A percentile compares a stretch with the other conserved stretches of the same genome.
phyloP scores from a whole-genome alignment of 1,140 invertebrate species.

The Drosophila punjabiensis region DNA sequence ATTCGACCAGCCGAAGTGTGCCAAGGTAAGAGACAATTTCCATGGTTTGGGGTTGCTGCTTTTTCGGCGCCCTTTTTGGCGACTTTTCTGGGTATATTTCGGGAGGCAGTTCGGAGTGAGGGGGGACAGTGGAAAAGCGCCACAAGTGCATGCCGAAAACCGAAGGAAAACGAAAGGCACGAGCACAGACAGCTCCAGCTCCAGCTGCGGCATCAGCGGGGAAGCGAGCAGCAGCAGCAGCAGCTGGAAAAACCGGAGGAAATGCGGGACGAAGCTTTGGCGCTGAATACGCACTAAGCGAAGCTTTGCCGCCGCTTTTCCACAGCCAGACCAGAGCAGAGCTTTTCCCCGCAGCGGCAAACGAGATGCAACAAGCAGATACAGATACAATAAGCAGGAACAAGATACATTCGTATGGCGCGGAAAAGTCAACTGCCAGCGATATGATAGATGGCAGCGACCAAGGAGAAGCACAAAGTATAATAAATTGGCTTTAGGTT shows the following conservation, averaged over 20 bases:
- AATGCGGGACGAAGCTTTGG: slow-evolving; percentile 33
- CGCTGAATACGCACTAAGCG: slow-evolving; percentile 33
- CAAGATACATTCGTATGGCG: slow-evolving; percentile 21
- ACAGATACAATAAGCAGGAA: slow-evolving; percentile 6
- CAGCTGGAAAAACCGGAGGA: not conserved
- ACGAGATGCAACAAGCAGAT: slow-evolving; percentile 42
- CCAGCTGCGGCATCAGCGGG: not conserved
- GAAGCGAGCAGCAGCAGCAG: not conserved
- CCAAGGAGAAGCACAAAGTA: not conserved
- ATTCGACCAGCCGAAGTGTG: slow-evolving; percentile 30
- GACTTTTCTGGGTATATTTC: not conserved
- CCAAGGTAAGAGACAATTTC: slow-evolving; percentile 16
- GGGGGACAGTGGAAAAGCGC: slow-evolving; percentile 28
- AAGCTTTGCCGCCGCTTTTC: slow-evolving; percentile 20
- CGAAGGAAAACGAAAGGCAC: slow-evolving; percentile 9
- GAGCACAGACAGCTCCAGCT: not conserved
- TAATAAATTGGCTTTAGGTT: slow-evolving; percentile 1
- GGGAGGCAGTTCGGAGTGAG: not conserved
- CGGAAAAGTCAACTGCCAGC: slow-evolving; percentile 19
- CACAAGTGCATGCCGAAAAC: slow-evolving; percentile 68
- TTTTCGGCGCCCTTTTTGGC: slow-evolving; percentile 3
- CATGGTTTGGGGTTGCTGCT: not conserved
- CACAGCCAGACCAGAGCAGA: not conserved
- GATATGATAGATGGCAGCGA: not conserved
- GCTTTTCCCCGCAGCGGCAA: slow-evolving; percentile 10